Conservation (phyloP, 2,113 vertebrate species). For the Eretmochelys imbricata region DNA sequence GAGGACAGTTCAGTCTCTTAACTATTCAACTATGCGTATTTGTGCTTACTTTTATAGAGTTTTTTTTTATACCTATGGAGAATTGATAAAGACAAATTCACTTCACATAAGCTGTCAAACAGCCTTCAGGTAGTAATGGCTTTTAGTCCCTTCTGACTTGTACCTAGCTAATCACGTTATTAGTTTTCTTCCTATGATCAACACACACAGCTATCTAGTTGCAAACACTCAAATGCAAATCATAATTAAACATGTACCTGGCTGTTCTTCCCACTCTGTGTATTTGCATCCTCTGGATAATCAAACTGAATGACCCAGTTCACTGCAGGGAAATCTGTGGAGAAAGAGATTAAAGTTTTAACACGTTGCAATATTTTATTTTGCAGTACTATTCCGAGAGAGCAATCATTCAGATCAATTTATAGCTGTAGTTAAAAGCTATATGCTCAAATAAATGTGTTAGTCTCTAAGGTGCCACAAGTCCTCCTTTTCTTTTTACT, state of each 20-base stretch:
- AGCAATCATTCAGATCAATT: slow-evolving; percentile 29
- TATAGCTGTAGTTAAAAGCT: not conserved
- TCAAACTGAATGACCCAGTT: slow-evolving; percentile 99
- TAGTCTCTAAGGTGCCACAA: too few relatives aligned
- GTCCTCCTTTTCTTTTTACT: too few relatives aligned
- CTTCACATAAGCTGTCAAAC: not conserved
- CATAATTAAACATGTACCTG: slow-evolving; percentile 76
- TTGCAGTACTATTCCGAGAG: not conserved
- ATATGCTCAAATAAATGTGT: too few relatives aligned
- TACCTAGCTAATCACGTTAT: not conserved
- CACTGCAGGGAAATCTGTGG: slow-evolving; percentile 92
- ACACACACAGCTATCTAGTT: not conserved
- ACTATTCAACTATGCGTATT: not conserved
- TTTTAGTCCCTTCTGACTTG: not conserved
- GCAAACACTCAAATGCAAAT: not conserved
- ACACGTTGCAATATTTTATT: not conserved
- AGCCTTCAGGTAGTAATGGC: not conserved
- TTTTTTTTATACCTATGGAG: not conserved
- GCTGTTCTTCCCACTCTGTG: slow-evolving; percentile 96
- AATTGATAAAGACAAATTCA: not conserved
- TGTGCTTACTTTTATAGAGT: not conserved
- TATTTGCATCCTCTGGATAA: slow-evolving; percentile 96
- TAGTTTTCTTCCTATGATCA: not conserved
- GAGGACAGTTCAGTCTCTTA: not conserved
- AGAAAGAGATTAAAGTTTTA: not conserved